phyloP scores from a whole-genome alignment of 2,888 invertebrate genomes.

The Chydorus sphaericus region DNA sequence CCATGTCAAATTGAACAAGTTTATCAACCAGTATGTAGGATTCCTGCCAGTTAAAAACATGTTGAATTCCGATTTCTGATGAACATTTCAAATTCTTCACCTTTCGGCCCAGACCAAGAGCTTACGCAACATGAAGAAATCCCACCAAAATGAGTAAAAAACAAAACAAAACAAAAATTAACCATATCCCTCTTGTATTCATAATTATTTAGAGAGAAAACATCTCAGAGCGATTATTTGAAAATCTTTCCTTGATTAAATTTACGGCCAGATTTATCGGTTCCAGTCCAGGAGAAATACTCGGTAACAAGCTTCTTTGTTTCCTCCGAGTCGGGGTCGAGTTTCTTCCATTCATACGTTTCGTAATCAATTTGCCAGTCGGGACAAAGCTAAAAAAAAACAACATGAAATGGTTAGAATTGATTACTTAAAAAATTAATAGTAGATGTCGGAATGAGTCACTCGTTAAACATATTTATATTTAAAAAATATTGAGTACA shows the following conservation, averaged over 20 bases:
- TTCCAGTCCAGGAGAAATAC: conserved; percentile 80
- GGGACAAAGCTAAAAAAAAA: conserved; percentile 47
- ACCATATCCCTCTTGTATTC: no score
- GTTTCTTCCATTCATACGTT: conserved; percentile 86
- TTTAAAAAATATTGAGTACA: neutral
- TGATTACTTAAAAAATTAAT: no score
- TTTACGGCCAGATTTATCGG: conserved; percentile 70
- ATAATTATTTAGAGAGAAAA: neutral
- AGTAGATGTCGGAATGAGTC: no score
- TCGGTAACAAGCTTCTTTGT: conserved; percentile 75
- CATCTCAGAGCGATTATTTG: conserved; percentile 47
- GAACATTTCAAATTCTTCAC: no score
- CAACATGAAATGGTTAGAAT: neutral
- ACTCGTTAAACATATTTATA: neutral
- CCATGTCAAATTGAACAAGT: no score
- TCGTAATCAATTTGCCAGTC: conserved; percentile 98
- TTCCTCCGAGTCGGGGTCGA: conserved; percentile 61
- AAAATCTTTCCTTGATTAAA: conserved; percentile 99
- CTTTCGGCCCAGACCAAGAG: no score
- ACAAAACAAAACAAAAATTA: no score
- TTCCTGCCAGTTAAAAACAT: no score
- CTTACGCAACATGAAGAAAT: no score
- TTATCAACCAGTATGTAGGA: no score
- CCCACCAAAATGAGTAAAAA: no score
- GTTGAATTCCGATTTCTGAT: no score